Evolutionary conservation across 2,888 invertebrate genomes (phyloP), one percentile per base, ranked within the genome.

Genomic region (Pterostichus madidus): DNA sequence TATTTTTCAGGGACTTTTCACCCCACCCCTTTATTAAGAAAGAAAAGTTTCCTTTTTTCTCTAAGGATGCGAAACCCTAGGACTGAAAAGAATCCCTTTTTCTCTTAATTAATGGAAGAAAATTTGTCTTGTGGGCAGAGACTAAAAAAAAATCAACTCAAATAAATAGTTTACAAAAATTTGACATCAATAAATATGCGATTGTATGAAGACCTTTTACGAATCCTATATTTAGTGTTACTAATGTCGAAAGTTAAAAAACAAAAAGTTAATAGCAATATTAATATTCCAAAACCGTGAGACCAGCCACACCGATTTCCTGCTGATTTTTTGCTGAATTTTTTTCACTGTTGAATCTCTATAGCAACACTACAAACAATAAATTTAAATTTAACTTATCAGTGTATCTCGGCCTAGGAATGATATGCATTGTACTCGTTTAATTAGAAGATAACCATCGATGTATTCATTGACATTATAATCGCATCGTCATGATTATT

Each of bases 401-500:
- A 24, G 24, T 11, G n/a, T 49, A 49, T 49, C n/a, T 13, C 2
- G 49, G 13, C 2, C 4, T 49, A 49, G 49, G 10, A 49, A 49
- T 49, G 49, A 49, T 49, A 49, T n/a, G 10, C 49, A 49, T 49
- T 49, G 49, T 49, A n/a, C 49, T 49, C 49, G 11, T 49, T 64
- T 64, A 64, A 64, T 64, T 64, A 64, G 32, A 49, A 64, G 64
- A 64, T 64, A 64, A 35, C 10, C 11, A 64, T 64, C 64, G 35
- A 31, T 24, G 17, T 24, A 35, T 8, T 10, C 35, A 64, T 13
- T 64, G 64, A 64, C 64, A 64, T 35, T 64, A 32, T 64, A 64
- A 64, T 64, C 64, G 64, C 64, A 11, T 32, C 32, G 35, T 64
- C 64, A 64, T 32, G 64, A 32, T 64, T 64, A 64, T 64, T 64